phyloP scores from a whole-genome alignment of 1,140 invertebrate species.

The Drosophila nebulosa region DNA sequence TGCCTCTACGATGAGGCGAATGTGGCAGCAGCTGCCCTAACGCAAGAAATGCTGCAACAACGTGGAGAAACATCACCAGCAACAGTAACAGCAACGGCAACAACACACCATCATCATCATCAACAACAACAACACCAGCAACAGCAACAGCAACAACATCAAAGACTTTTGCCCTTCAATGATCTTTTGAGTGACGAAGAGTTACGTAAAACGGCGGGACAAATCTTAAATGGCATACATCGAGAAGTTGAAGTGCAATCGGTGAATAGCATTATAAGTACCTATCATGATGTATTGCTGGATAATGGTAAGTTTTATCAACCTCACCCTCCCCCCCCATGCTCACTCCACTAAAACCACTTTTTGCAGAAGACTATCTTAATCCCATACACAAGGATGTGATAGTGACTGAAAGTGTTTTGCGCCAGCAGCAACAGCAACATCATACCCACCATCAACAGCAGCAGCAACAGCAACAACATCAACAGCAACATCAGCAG shows the following conservation, averaged over 20 bases:
- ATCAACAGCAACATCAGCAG: constrained; percentile 20
- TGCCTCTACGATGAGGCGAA: constrained; percentile 73
- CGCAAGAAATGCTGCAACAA: constrained; percentile 67
- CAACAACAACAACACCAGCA: constrained; percentile 41
- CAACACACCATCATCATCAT: constrained; percentile 23
- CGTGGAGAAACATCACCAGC: constrained; percentile 11
- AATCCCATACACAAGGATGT: constrained; percentile 82
- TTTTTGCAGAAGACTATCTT: constrained; percentile 80
- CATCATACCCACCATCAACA: constrained; percentile 22
- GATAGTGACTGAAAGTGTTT: constrained; percentile 80
- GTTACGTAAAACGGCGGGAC: constrained; percentile 80
- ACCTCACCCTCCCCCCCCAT: no score
- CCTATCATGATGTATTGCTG: constrained; percentile 73
- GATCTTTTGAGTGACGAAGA: constrained; percentile 75
- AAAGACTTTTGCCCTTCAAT: constrained; percentile 65
- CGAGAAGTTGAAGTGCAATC: constrained; percentile 81
- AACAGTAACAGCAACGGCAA: constrained; percentile 22
- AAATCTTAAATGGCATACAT: constrained; percentile 81
- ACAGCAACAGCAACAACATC: constrained; percentile 38
- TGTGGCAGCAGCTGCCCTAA: constrained; percentile 60
- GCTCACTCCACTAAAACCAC: no score
- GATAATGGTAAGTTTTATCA: constrained; percentile 71
- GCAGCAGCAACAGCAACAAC: constrained; percentile 40
- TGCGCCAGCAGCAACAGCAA: constrained; percentile 51
- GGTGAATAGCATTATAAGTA: constrained; percentile 76